Conservation (phyloP, 2,888 invertebrate species). For the Cosmia trapezina region DNA sequence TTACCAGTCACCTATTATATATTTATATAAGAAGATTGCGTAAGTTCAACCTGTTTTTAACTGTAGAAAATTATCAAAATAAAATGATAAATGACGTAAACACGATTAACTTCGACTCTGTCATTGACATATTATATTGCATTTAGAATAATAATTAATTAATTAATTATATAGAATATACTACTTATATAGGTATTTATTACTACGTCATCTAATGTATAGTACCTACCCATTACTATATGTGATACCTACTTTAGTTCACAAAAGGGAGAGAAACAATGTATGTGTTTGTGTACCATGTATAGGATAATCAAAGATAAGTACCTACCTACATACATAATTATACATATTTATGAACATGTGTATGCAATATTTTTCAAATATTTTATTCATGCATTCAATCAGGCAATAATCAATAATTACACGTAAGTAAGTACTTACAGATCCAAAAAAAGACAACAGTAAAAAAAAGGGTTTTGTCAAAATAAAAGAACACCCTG, state of each 20-base stretch:
- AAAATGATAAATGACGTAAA: conserved; percentile 2
- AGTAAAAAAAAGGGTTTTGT: not conserved
- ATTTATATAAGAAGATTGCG: too few species aligned
- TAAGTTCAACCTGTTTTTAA: not conserved
- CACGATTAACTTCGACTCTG: conserved; percentile 1
- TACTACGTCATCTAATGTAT: not conserved
- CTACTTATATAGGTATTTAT: not conserved
- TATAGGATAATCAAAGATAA: not conserved
- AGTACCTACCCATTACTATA: not conserved
- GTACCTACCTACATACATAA: too few species aligned
- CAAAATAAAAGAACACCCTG: not conserved
- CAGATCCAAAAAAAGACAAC: not conserved
- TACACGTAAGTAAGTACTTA: not conserved
- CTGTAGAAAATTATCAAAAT: not conserved
- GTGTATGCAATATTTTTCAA: not conserved
- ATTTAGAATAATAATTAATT: not conserved
- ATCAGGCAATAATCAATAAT: conserved; percentile 3
- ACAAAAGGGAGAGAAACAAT: conserved; percentile 15
- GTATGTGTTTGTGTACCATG: not conserved
- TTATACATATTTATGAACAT: conserved; percentile 36
- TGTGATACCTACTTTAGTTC: not conserved
- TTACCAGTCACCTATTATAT: too few species aligned
- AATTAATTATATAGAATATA: conserved; percentile 1
- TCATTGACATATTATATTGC: not conserved
- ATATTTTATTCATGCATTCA: not conserved